phyloP scores from a whole-genome alignment of 2,797 vertebrate species.

The Delichon dasypus region DNA sequence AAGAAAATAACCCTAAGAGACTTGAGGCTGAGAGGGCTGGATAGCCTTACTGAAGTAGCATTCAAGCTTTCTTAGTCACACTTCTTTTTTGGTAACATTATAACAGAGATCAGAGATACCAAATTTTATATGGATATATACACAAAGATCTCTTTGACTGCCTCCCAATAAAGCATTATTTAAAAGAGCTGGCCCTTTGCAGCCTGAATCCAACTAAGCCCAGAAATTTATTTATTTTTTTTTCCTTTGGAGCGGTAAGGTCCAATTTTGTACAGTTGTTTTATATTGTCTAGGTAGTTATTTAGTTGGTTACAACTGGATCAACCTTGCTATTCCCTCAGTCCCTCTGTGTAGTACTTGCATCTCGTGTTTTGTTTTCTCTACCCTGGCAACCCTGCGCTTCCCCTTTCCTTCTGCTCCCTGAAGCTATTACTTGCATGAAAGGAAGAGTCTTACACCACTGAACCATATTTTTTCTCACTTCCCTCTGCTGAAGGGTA shows the following conservation, averaged over 20 bases:
- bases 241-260: neutral
- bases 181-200: neutral
- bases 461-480: neutral
- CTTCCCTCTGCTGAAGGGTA: constrained; percentile 18
- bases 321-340: neutral
- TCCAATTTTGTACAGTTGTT: neutral
- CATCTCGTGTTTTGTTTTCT: neutral
- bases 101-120: constrained; percentile 28
- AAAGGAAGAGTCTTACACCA: constrained; percentile 10
- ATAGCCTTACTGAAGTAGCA: neutral
- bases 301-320: neutral
- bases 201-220: neutral
- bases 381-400: neutral
- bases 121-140: neutral
- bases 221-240: neutral
- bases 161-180: neutral
- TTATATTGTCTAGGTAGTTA: neutral
- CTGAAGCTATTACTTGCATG: neutral
- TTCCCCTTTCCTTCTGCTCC: neutral
- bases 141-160: constrained; percentile 28
- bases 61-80: constrained; percentile 50
- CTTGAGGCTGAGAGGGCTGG: neutral
- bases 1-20: constrained; percentile 37
- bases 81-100: constrained; percentile 28
- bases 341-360: neutral